Conservation (phyloP, 1,140 invertebrate species). For the Philopotamus ludificatus region DNA sequence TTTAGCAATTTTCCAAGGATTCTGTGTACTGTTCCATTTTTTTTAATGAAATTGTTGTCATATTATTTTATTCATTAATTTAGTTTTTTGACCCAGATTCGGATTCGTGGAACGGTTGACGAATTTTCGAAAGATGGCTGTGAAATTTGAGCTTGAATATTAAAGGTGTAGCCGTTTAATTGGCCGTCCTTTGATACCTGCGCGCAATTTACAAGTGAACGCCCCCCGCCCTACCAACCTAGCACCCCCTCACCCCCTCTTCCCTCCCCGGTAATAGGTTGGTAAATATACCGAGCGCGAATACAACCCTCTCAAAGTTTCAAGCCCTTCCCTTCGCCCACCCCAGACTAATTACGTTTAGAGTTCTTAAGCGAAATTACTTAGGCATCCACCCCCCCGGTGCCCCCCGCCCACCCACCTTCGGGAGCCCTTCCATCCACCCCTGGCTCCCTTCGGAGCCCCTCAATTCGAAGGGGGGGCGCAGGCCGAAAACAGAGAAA, state of each 20-base stretch:
- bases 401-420: slow-evolving; percentile 46
- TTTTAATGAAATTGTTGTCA: too few species aligned
- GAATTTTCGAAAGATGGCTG: neutral
- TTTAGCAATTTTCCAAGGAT: too few species aligned
- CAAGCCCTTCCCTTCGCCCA: slow-evolving; percentile 60
- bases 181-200: slow-evolving; percentile 34
- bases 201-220: slow-evolving; percentile 38
- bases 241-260: slow-evolving; percentile 34
- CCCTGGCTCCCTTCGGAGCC: slow-evolving; percentile 37
- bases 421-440: slow-evolving; percentile 45
- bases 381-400: slow-evolving; percentile 51
- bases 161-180: slow-evolving; percentile 34
- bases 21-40: too few species aligned
- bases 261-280: slow-evolving; percentile 40
- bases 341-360: slow-evolving; percentile 61
- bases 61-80: too few species aligned
- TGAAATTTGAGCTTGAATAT: neutral
- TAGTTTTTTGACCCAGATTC: too few species aligned
- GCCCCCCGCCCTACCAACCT: slow-evolving; percentile 37
- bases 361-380: slow-evolving; percentile 62
- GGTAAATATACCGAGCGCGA: slow-evolving; percentile 46
- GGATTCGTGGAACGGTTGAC: too few species aligned
- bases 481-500: slow-evolving; percentile 24
- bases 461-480: neutral
- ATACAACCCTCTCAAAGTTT: slow-evolving; percentile 59